Base-by-base conservation (phyloP, 2,888 invertebrate genomes). In the Lypha dubia region DNA sequence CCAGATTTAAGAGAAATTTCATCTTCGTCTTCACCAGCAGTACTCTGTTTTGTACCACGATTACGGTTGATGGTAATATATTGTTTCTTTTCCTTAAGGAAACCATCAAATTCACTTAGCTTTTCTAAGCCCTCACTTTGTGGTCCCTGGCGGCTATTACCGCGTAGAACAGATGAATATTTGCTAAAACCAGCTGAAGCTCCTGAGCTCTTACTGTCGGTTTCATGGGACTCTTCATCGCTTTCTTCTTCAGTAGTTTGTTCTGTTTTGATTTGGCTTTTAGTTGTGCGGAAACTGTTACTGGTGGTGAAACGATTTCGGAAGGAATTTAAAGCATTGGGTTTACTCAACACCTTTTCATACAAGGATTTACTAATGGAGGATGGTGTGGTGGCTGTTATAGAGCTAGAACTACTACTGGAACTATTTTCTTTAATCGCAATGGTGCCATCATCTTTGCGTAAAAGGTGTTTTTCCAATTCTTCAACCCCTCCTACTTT, bases 401-500 rank as follows among this genome's bases (percentile, higher is more conserved):
- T 89, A 9, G 87, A 91, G 0, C 87, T 86, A 77, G 74, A 82
- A 56, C 91, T 91, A 56, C 91, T 91, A 17, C 86, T 83, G 46
- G 76, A 73, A 24, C 89, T 89, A 0, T 93, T 92, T 73, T 93
- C 93, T 38, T 91, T 90, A 0, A 93, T 90, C 0, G 93, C 91
- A 1, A 91, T 88, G 92, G 94, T 63, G 92, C 93, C 94, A 38
- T 93, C 93, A 9, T 93, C 94, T 87, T 94, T 93, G 7, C 93
- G 89, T 32, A 93, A 92, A 17, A 97, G 91, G 84, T 97, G 96
- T 88, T 96, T 97, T 91, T 97, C 97, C 17, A 97, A 91, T 89
- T 97, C 96, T 89, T 97, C 97, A 1, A 97, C 94, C 17, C 97
- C 97, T 94, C 97, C 97, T 79, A 96, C 95, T 94, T 97, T 97